Conservation (phyloP, 2,797 vertebrate genomes). For the Artibeus lituratus region DNA sequence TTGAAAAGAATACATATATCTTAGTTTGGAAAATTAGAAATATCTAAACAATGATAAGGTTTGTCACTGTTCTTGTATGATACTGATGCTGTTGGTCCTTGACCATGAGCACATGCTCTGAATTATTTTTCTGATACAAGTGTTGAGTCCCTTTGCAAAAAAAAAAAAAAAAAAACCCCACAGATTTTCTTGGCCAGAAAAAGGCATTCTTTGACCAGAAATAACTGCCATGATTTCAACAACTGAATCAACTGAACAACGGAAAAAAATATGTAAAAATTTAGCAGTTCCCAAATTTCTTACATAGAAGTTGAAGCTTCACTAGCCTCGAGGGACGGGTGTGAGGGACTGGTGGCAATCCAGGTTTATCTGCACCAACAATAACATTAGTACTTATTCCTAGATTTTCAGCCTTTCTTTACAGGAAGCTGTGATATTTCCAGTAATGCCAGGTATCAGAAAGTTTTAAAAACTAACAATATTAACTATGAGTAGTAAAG, state of each 20-base stretch:
- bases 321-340: not conserved
- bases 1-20: not conserved
- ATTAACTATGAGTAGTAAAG: not conserved
- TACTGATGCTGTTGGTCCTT: not conserved
- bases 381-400: not conserved
- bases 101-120: not conserved
- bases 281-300: not conserved
- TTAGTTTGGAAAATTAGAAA: not conserved
- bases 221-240: constrained; percentile 31
- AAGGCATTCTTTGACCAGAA: not conserved
- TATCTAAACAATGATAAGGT: not conserved
- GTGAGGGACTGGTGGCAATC: not conserved
- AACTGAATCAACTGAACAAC: not conserved
- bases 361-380: not conserved
- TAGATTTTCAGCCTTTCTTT: not conserved
- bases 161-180: not conserved
- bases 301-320: constrained; percentile 13
- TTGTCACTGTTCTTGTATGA: not conserved
- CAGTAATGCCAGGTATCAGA: not conserved
- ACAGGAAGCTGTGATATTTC: not conserved
- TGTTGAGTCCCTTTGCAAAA: constrained; percentile 41
- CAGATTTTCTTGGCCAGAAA: constrained; percentile 31
- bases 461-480: not conserved
- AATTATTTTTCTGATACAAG: constrained; percentile 34
- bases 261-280: not conserved